A percentile compares a stretch with the other conserved stretches of the same genome.
Conservation (phyloP, 2,797 vertebrate genomes). For the Hippopotamyrus pictus region DNA sequence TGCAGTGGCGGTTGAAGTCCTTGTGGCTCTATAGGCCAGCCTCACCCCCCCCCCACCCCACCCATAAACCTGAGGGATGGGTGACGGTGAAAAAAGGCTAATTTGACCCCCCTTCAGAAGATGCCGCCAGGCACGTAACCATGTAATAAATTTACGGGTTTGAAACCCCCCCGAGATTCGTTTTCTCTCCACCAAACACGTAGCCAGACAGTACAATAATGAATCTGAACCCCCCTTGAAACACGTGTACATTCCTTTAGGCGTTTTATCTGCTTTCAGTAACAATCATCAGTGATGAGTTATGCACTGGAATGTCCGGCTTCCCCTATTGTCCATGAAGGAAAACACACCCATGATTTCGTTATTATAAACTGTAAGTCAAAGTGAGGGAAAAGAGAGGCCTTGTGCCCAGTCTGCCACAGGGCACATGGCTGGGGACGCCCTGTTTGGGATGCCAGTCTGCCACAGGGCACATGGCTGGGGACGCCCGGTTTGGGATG, state of each 20-base stretch:
- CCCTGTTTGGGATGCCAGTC: not conserved
- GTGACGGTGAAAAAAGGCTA: not conserved
- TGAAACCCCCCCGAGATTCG: not conserved
- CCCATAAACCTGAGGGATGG: not conserved
- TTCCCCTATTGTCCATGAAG: not conserved
- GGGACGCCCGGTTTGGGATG: not conserved
- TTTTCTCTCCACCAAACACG: not conserved
- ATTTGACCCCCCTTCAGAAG: not conserved
- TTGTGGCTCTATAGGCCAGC: not conserved
- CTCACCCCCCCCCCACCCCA: too few relatives aligned
- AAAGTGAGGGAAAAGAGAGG: not conserved
- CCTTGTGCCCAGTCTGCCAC: not conserved
- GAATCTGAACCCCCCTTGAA: not conserved
- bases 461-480: not conserved
- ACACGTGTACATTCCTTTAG: not conserved
- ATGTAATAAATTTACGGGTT: not conserved
- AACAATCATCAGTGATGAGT: not conserved
- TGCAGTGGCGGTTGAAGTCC: not conserved
- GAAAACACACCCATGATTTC: not conserved
- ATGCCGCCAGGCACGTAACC: not conserved
- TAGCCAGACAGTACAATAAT: not conserved
- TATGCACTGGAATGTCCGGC: not conserved
- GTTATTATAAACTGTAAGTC: not conserved
- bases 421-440: not conserved
- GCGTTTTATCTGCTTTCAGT: constrained; percentile 11